Evolutionary conservation across 2,888 invertebrate genomes (phyloP), one percentile per base, ranked within the genome.

Genomic region (Meliscaeva auricollis): DNA sequence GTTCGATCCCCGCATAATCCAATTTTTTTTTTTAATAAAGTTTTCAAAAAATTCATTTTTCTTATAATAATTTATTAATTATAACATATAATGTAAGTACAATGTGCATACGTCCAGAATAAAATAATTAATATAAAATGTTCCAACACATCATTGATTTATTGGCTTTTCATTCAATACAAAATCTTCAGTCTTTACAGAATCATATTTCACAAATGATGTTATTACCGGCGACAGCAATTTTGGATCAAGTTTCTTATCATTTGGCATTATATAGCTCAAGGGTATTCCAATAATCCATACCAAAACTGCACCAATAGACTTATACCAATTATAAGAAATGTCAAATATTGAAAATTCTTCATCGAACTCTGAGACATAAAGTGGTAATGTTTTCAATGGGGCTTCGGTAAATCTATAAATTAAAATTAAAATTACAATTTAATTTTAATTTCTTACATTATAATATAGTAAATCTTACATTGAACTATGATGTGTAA

Each of bases 281-380:
- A 93, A 92, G n/a, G 92, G 84, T 17, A 93, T 88, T 0, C 93
- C 93, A 6, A 93, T 89, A 1, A 93, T 87, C 48, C 94, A 90
- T 0, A 92, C 92, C 1, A 93, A 89, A 1, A 91, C 22, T 17
- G 91, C 91, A 0, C 94, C 94, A 4, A 93, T 89, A 8, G 93
- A 80, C 1, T 93, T 92, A 89, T 94, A 94, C 91, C 93, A 94
- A 90, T 94, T 92, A 89, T 94, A 94, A 1, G 94, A 93, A 56
- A 94, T 88, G 13, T 92, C 91, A 89, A 94, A 87, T 15, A 90
- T 73, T 38, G 92, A 91, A 3, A 90, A 73, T 6, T 50, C 74
- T 6, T 41, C 62, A 46, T 81, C 17, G 3, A 46, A 32, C 11
- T 44, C 46, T 32, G 46, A 11, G 3, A 9, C 32, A 17, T 32